These are phyloP conservation scores for Archaeoteleia sp. DNA, from an alignment of 2,888 invertebrate species.

Conservation along the genomic window DNA sequence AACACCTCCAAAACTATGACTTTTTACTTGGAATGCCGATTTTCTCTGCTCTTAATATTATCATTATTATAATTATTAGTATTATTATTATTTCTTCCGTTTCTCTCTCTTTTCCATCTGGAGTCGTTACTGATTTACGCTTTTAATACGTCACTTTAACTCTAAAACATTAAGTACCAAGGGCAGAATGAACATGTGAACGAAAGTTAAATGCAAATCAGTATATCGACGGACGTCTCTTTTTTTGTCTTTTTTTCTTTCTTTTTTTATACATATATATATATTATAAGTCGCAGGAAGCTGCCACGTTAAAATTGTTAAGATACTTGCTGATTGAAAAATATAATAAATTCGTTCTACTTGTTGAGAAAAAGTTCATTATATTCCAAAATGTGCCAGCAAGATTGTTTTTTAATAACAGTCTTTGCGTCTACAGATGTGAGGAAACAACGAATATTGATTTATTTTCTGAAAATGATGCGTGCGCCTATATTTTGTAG, in stretches of 20 bases:
- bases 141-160: slow-evolving; percentile 34
- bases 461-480: slow-evolving; percentile 45
- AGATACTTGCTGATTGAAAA: slow-evolving; percentile 46
- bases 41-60: too few species aligned
- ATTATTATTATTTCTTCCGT: slow-evolving; percentile 42
- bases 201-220: slow-evolving; percentile 1
- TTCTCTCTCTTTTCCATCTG: slow-evolving; percentile 34
- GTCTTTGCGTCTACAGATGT: slow-evolving; percentile 44
- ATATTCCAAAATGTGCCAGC: slow-evolving; percentile 43
- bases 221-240: slow-evolving; percentile 19
- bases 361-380: slow-evolving; percentile 9
- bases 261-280: slow-evolving; percentile 17
- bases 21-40: too few species aligned
- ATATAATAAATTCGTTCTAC: slow-evolving; percentile 10
- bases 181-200: background rate
- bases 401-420: slow-evolving; percentile 37
- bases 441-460: slow-evolving; percentile 38
- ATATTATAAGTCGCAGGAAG: slow-evolving; percentile 29
- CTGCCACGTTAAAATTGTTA: slow-evolving; percentile 25
- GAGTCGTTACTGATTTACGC: slow-evolving; percentile 37
- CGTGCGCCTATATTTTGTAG: slow-evolving; percentile 46
- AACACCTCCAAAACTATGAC: too few species aligned
- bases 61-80: slow-evolving; percentile 26
- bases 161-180: slow-evolving; percentile 8
- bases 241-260: slow-evolving; percentile 18